These are phyloP conservation scores for Penaeus monodon DNA, from an alignment of 2,888 invertebrate species.

Conservation along the genomic window DNA sequence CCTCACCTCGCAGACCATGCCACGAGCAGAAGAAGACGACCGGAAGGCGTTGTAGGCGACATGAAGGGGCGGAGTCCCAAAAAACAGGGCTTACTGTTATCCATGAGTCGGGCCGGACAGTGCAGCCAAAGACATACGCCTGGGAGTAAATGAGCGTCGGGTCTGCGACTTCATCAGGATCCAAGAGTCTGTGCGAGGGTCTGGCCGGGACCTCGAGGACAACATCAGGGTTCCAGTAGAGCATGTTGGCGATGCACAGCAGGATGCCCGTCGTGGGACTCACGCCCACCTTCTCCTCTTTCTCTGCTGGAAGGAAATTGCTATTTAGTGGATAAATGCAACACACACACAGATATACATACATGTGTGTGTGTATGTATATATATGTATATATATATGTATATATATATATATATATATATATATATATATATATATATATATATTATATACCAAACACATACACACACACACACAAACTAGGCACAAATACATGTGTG, in stretches of 20 bases:
- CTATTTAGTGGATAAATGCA: too few species aligned
- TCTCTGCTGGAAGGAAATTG: neutral
- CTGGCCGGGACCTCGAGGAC: neutral
- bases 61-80: constrained; percentile 79
- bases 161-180: constrained; percentile 5
- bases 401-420: too few species aligned
- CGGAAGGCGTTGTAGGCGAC: constrained; percentile 87
- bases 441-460: neutral
- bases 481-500: constrained; percentile 7
- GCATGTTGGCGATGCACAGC: constrained; percentile 1
- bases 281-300: neutral
- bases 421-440: too few species aligned
- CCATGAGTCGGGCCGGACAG: constrained; percentile 83
- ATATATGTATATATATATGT: too few species aligned
- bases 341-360: constrained; percentile 4
- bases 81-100: constrained; percentile 85
- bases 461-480: too few species aligned
- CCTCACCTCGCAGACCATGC: constrained; percentile 81
- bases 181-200: constrained; percentile 26
- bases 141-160: neutral
- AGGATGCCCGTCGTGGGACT: constrained; percentile 3
- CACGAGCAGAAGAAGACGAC: constrained; percentile 85
- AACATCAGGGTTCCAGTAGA: constrained; percentile 38
- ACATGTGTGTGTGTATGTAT: too few species aligned
- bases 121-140: constrained; percentile 23